phyloP scores from a whole-genome alignment of 2,113 vertebrate species.

The Brachypodius melanocephalos region DNA sequence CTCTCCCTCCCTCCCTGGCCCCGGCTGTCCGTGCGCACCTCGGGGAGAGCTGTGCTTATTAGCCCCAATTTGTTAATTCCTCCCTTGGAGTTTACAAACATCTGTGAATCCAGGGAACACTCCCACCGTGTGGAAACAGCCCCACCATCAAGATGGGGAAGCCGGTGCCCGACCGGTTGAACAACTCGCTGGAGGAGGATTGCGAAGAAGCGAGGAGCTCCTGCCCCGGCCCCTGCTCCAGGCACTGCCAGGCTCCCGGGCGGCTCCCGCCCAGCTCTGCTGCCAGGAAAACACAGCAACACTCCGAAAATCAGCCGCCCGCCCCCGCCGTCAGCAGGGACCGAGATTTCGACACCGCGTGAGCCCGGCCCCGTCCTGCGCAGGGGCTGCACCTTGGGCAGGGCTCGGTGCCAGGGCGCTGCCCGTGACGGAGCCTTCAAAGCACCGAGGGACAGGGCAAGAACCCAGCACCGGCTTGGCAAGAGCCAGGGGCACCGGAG shows the following conservation, averaged over 20 bases:
- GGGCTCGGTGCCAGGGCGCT: not conserved
- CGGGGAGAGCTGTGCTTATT: not conserved
- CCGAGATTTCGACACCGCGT: not conserved
- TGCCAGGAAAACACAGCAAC: not conserved
- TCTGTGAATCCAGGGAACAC: not conserved
- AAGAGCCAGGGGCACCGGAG: not conserved
- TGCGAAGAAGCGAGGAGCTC: slow-evolving; percentile 4
- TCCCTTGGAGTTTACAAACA: slow-evolving; percentile 59
- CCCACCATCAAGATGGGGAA: slow-evolving; percentile 2
- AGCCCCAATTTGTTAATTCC: slow-evolving; percentile 45
- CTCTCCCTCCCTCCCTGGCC: not conserved
- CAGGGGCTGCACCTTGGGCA: not conserved
- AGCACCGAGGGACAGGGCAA: not conserved
- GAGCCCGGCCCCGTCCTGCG: not conserved
- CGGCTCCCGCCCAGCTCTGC: slow-evolving; percentile 16
- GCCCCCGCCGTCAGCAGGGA: not conserved
- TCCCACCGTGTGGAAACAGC: slow-evolving; percentile 41
- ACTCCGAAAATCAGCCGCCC: not conserved
- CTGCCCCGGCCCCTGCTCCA: slow-evolving; percentile 1
- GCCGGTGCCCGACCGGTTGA: slow-evolving; percentile 23
- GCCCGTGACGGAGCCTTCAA: not conserved
- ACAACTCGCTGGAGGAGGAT: slow-evolving; percentile 2
- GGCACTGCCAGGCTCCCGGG: slow-evolving; percentile 28
- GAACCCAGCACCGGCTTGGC: not conserved
- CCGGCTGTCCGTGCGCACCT: not conserved